Evolutionary conservation across 2,888 invertebrate genomes (phyloP).

Genomic region (Rhyacophila evoluta): DNA sequence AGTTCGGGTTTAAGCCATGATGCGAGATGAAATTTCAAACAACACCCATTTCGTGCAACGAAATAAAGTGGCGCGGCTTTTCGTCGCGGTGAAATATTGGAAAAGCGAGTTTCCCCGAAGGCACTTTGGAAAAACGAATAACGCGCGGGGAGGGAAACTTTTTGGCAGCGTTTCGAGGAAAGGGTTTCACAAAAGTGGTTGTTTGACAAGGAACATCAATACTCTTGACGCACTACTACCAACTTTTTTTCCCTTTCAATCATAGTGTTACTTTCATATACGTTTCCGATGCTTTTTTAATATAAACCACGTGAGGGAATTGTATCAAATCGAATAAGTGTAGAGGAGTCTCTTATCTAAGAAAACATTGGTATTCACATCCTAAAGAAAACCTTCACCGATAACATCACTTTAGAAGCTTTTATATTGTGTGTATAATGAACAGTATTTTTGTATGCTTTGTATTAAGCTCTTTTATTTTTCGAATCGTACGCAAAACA

Average conservation of each 20-base stretch:
- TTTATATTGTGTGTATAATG: not conserved
- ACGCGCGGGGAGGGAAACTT: not conserved
- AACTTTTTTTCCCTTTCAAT: not conserved
- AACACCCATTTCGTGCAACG: slow-evolving; percentile 42
- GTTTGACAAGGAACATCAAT: slow-evolving; percentile 40
- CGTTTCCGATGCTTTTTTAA: not conserved
- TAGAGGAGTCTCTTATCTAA: not conserved
- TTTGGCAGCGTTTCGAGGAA: slow-evolving; percentile 28
- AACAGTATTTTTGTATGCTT: too few relatives aligned
- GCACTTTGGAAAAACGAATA: slow-evolving; percentile 32
- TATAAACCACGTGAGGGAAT: not conserved
- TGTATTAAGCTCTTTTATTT: too few relatives aligned
- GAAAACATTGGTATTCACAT: not conserved
- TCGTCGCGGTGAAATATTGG: slow-evolving; percentile 37
- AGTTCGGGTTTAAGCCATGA: slow-evolving; percentile 37
- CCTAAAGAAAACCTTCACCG: not conserved
- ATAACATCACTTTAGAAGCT: not conserved
- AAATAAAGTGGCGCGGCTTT: slow-evolving; percentile 34
- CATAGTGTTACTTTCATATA: not conserved
- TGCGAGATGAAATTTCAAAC: slow-evolving; percentile 43
- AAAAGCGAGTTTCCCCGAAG: slow-evolving; percentile 34
- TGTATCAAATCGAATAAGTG: slow-evolving; percentile 1
- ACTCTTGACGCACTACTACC: slow-evolving; percentile 40
- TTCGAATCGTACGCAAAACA: too few relatives aligned
- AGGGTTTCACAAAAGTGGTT: slow-evolving; percentile 30